phyloP scores from a whole-genome alignment of 2,113 vertebrate genomes.

The Odocoileus virginianus region DNA sequence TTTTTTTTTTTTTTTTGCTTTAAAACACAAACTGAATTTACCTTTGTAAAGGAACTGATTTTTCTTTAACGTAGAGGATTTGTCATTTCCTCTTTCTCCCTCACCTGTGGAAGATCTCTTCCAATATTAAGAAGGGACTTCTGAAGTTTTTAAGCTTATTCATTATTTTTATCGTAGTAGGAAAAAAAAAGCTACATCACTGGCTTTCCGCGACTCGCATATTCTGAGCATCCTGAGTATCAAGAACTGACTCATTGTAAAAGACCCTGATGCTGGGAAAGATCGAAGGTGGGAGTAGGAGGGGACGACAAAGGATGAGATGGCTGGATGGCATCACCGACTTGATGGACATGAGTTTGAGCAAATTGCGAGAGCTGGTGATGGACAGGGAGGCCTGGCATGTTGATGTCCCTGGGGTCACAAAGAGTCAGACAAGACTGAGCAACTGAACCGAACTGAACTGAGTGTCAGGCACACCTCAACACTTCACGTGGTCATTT shows the following conservation, averaged over 20 bases:
- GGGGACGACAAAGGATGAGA: neutral
- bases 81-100: neutral
- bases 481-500: neutral
- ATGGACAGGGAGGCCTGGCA: neutral
- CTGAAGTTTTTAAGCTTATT: neutral
- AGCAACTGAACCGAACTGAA: neutral
- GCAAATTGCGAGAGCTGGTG: neutral
- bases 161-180: neutral
- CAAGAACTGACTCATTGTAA: neutral
- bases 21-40: slow-evolving; percentile 22
- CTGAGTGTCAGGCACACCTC: neutral
- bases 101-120: neutral
- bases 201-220: rapidly evolving
- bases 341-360: neutral
- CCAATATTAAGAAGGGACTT: neutral
- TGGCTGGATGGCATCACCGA: neutral
- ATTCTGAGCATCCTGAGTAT: neutral
- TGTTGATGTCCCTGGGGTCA: neutral
- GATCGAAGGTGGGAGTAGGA: neutral
- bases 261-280: neutral
- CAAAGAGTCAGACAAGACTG: neutral
- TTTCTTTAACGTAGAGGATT: neutral
- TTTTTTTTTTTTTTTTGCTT: neutral
- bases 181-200: neutral
- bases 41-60: slow-evolving; percentile 6